phyloP scores from a whole-genome alignment of 1,140 invertebrate species.

The Hypothenemus hampei region DNA sequence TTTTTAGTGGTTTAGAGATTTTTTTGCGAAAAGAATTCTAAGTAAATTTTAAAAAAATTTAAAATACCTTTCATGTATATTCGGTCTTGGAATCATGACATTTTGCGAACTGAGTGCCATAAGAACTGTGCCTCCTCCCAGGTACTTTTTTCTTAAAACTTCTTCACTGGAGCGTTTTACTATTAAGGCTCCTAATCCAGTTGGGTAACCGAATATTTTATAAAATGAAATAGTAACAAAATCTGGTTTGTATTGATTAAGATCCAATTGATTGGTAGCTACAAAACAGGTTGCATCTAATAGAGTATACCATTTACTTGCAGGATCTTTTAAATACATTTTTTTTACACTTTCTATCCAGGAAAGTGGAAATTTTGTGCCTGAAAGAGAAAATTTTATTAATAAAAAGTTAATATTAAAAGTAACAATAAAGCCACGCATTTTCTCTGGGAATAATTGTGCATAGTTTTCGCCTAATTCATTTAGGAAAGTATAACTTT shows the following conservation, averaged over 20 bases:
- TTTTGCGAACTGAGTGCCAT: slow-evolving; percentile 66
- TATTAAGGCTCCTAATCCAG: slow-evolving; percentile 84
- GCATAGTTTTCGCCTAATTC: no score
- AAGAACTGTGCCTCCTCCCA: slow-evolving; percentile 88
- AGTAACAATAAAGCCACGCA: no score
- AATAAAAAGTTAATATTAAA: no score
- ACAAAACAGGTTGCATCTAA: slow-evolving; percentile 84
- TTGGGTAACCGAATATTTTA: slow-evolving; percentile 97
- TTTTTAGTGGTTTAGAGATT: no score
- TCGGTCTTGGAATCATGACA: slow-evolving; percentile 62
- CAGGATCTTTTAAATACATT: slow-evolving; percentile 52
- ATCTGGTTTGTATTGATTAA: slow-evolving; percentile 70
- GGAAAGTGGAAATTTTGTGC: slow-evolving; percentile 77
- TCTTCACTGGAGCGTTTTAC: slow-evolving; percentile 64
- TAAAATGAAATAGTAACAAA: slow-evolving; percentile 94
- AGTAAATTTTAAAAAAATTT: no score
- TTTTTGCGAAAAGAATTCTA: no score
- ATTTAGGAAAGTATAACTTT: no score
- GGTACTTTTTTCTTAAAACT: slow-evolving; percentile 71
- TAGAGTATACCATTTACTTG: slow-evolving; percentile 69
- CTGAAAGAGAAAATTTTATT: slow-evolving; percentile 63
- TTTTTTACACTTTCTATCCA: slow-evolving; percentile 65
- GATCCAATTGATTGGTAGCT: slow-evolving; percentile 73
- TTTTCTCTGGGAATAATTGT: no score
- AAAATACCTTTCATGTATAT: slow-evolving; percentile 65